Evolutionary conservation across 2,888 invertebrate species (phyloP).

Genomic region (Parnassius apollo): DNA sequence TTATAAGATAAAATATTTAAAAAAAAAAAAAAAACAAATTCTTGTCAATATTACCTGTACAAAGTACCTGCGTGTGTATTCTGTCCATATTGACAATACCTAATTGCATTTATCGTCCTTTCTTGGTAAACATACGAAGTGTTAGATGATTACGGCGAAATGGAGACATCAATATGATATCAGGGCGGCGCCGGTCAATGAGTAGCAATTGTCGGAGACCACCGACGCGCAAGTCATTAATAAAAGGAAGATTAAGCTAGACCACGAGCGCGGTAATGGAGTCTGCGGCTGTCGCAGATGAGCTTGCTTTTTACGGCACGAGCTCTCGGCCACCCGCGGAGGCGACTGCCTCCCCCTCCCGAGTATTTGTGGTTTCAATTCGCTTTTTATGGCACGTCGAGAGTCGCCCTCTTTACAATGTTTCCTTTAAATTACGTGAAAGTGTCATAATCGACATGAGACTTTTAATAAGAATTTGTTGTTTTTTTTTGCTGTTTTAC

Average conservation of each 20-base stretch:
- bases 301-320: constrained; percentile 78
- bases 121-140: constrained; percentile 11
- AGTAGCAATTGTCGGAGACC: constrained; percentile 45
- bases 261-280: constrained; percentile 62
- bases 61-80: no score
- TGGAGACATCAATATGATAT: constrained; percentile 51
- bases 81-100: constrained; percentile 14
- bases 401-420: constrained; percentile 21
- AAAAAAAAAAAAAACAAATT: constrained; percentile 1
- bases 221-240: constrained; percentile 63
- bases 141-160: constrained; percentile 35
- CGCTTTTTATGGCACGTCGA: constrained; percentile 63
- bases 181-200: constrained; percentile 39
- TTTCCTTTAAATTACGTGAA: constrained; percentile 51
- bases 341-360: constrained; percentile 62
- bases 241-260: constrained; percentile 71
- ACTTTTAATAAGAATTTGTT: constrained; percentile 22
- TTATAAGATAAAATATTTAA: no score
- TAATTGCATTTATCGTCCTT: constrained; percentile 27
- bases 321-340: constrained; percentile 73
- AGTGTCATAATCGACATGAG: constrained; percentile 51
- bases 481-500: constrained; percentile 13
- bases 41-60: not conserved
- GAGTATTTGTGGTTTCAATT: constrained; percentile 80
- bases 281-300: constrained; percentile 65